A percentile compares a stretch with the other conserved stretches of the same genome.
phyloP scores from a whole-genome alignment of 2,888 invertebrate genomes.

The Rhamnusium bicolor region DNA sequence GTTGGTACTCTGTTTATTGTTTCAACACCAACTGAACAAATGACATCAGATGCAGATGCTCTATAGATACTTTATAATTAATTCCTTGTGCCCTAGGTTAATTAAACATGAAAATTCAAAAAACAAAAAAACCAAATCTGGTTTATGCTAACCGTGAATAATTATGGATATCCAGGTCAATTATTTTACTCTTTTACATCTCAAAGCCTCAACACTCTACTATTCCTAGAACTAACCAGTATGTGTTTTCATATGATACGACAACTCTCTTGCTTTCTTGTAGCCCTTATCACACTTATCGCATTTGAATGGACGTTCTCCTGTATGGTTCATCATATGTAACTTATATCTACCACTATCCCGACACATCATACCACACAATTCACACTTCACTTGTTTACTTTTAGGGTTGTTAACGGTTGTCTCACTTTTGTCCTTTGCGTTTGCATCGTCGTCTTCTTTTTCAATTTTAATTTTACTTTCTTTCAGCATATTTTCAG shows the following conservation, averaged over 20 bases:
- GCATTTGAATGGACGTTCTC: constrained; percentile 13
- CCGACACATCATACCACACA: background rate
- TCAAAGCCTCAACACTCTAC: too few relatives aligned
- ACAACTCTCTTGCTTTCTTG: background rate
- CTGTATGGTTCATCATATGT: constrained; percentile 9
- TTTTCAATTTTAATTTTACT: background rate
- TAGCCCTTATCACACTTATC: constrained; percentile 5
- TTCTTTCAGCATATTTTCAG: background rate
- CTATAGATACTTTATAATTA: too few relatives aligned
- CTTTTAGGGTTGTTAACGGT: background rate
- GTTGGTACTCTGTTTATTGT: too few relatives aligned
- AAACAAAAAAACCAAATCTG: too few relatives aligned
- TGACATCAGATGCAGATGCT: too few relatives aligned
- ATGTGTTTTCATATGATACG: constrained; percentile 9
- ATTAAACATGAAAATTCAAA: too few relatives aligned
- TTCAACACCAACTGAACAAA: too few relatives aligned
- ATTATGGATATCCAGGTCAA: too few relatives aligned
- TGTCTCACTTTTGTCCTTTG: background rate
- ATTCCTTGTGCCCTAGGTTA: too few relatives aligned
- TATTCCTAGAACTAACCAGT: constrained; percentile 4
- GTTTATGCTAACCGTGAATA: too few relatives aligned
- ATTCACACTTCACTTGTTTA: background rate
- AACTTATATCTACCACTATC: background rate
- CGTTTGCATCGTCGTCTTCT: background rate
- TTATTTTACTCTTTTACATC: too few relatives aligned